A percentile compares a stretch with the other conserved stretches of the same genome.
Conservation (phyloP, 2,797 vertebrate genomes). For the Intellagama lesueurii region DNA sequence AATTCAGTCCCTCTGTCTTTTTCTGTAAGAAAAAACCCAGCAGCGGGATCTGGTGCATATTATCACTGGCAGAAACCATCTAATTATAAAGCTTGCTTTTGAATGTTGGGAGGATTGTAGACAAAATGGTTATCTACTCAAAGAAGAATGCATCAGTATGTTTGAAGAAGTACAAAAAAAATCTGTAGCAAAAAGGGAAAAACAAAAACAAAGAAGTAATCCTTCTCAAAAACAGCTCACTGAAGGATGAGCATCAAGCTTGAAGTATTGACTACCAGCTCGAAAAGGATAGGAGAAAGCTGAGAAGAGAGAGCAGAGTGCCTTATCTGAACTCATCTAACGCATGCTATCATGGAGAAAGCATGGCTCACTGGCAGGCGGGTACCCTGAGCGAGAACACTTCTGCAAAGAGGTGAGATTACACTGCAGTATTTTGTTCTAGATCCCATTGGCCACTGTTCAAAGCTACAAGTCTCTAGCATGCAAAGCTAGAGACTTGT, state of each 20-base stretch:
- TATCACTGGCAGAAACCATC: not conserved
- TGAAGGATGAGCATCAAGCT: not conserved
- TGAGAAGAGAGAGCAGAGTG: not conserved
- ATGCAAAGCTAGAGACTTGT: not conserved
- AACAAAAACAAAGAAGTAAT: no score
- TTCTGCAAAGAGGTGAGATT: not conserved
- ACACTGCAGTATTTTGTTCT: not conserved
- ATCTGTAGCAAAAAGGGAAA: no score
- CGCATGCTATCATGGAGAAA: not conserved
- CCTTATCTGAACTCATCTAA: not conserved
- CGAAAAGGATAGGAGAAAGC: not conserved
- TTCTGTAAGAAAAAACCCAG: not conserved
- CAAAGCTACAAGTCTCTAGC: no score
- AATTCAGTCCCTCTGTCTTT: not conserved
- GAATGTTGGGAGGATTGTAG: not conserved
- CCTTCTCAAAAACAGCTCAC: not conserved
- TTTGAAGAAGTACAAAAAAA: not conserved
- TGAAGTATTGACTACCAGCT: not conserved
- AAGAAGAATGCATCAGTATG: not conserved
- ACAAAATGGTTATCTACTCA: not conserved
- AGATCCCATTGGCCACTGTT: not conserved
- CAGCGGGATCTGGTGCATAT: not conserved
- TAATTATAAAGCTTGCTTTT: not conserved
- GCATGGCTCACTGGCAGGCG: not conserved
- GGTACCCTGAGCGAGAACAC: not conserved